Evolutionary conservation across 2,888 invertebrate species (phyloP).

Genomic region (Thera britannica): DNA sequence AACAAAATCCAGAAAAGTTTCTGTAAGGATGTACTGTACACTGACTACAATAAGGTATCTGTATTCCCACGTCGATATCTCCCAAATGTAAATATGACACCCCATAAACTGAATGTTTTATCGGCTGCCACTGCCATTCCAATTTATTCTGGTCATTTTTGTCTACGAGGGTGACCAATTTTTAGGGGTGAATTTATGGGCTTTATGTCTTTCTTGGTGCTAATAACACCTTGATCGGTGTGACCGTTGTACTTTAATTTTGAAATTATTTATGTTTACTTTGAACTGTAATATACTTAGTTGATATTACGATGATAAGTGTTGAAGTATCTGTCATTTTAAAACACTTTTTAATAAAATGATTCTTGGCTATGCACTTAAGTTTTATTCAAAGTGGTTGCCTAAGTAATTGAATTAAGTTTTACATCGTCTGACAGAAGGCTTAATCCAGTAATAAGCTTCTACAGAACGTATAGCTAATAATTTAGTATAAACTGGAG

Average conservation of each 20-base stretch:
- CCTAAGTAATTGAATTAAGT: conserved; percentile 2
- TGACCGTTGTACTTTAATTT: conserved; percentile 43
- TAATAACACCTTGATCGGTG: conserved; percentile 61
- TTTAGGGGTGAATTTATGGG: conserved; percentile 78
- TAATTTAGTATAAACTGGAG: conserved; percentile 68
- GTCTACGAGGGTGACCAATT: conserved; percentile 80
- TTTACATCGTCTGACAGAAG: not conserved
- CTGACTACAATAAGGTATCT: conserved; percentile 57
- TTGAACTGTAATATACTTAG: not conserved
- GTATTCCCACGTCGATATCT: conserved; percentile 75
- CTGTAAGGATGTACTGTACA: conserved; percentile 35
- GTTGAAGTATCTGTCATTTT: no score
- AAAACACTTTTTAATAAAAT: no score
- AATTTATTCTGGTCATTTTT: conserved; percentile 85
- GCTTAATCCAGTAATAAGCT: conserved; percentile 13
- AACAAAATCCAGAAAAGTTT: conserved; percentile 5
- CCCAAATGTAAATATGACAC: conserved; percentile 84
- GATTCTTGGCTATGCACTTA: no score
- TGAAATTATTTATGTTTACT: conserved; percentile 22
- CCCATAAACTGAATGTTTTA: conserved; percentile 84
- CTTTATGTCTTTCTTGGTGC: conserved; percentile 68
- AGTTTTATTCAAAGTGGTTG: not conserved
- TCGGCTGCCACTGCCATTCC: conserved; percentile 81
- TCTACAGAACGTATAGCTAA: conserved; percentile 50
- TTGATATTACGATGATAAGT: no score